phyloP scores from a whole-genome alignment of 1,140 invertebrate species.

The Phocides pigmalion region DNA sequence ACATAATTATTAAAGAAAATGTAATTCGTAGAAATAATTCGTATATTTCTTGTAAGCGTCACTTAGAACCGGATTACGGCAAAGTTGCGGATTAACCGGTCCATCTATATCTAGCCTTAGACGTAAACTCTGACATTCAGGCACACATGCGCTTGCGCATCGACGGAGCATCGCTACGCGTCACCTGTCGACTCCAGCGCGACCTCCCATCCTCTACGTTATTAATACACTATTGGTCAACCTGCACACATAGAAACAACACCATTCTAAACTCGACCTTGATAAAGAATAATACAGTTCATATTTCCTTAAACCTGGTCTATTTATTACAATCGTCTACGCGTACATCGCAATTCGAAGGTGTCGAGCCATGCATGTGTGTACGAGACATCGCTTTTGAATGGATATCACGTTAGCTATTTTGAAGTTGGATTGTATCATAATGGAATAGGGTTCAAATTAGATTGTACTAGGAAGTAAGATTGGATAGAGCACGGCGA shows the following conservation, averaged over 20 bases:
- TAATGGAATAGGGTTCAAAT: slow-evolving; percentile 40
- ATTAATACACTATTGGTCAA: slow-evolving; percentile 74
- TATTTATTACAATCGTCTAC: slow-evolving; percentile 52
- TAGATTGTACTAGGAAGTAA: slow-evolving; percentile 70
- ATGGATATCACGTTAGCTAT: slow-evolving; percentile 54
- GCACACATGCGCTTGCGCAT: slow-evolving; percentile 43
- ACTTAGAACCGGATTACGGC: background rate
- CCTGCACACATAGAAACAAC: slow-evolving; percentile 47
- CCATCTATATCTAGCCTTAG: slow-evolving; percentile 37
- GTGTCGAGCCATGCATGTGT: slow-evolving; percentile 66
- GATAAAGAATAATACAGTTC: slow-evolving; percentile 39
- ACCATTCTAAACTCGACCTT: slow-evolving; percentile 41
- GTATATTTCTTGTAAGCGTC: too few relatives aligned
- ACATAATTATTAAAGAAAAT: too few relatives aligned
- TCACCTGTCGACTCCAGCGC: slow-evolving; percentile 68
- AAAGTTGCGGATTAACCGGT: background rate
- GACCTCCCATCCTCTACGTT: slow-evolving; percentile 66
- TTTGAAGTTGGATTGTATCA: slow-evolving; percentile 45
- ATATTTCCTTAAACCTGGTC: slow-evolving; percentile 43
- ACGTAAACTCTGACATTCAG: slow-evolving; percentile 70
- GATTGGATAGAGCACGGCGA: slow-evolving; percentile 76
- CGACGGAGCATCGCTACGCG: slow-evolving; percentile 56
- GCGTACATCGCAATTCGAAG: slow-evolving; percentile 56
- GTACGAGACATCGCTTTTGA: slow-evolving; percentile 66
- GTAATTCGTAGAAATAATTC: too few relatives aligned